Evolutionary conservation across 53 echinoderm and acorn worm genomes (phyloP).

Genomic region (Mesocentrotus franciscanus): DNA sequence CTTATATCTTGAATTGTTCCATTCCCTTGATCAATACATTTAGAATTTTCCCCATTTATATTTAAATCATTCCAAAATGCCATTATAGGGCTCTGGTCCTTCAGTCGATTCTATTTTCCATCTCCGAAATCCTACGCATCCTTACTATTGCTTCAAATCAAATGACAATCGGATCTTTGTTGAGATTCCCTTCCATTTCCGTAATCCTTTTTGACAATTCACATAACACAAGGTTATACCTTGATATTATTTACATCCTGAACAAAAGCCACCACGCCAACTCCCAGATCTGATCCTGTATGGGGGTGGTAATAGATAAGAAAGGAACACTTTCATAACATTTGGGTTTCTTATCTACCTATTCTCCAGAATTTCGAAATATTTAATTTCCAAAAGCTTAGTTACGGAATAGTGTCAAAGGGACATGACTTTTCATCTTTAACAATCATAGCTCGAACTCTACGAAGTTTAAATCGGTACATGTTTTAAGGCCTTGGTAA

Average conservation of each 20-base stretch:
- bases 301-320: background rate
- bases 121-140: background rate
- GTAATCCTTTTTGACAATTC: slow-evolving; percentile 6
- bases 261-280: background rate
- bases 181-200: background rate
- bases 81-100: background rate
- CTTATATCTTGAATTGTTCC: no score
- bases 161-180: slow-evolving; percentile 6
- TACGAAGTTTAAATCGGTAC: no score
- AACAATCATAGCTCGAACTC: no score
- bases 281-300: background rate
- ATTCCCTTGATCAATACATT: background rate
- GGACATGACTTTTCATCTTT: no score
- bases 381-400: no score
- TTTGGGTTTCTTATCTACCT: no score
- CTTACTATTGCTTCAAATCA: background rate
- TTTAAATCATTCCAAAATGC: background rate
- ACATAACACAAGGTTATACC: background rate
- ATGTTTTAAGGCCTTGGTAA: no score
- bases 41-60: background rate
- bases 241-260: background rate
- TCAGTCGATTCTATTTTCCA: background rate
- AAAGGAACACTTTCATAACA: no score
- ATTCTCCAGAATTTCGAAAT: no score
- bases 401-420: no score